These are phyloP conservation scores for Pemphigus obesinymphae DNA, from an alignment of 1,140 invertebrate genomes.

Conservation along the genomic window DNA sequence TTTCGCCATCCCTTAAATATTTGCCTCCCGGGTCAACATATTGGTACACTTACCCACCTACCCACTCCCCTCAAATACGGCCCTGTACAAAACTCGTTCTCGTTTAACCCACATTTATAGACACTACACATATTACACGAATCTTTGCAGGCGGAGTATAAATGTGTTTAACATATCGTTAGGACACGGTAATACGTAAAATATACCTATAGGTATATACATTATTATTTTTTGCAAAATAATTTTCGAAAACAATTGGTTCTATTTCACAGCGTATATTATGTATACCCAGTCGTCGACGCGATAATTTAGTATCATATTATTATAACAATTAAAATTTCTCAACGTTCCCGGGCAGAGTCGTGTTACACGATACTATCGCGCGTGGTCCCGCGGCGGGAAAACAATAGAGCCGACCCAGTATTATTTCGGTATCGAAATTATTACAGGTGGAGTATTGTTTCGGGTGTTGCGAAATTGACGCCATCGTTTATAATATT, in stretches of 20 bases:
- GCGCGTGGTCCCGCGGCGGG: background rate
- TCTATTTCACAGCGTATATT: background rate
- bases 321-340: conserved; percentile 32
- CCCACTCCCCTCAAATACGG: too few species aligned
- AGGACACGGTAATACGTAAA: too few species aligned
- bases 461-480: conserved; percentile 22
- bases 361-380: conserved; percentile 27
- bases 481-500: conserved; percentile 26
- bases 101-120: background rate
- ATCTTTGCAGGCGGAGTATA: background rate
- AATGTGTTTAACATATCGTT: background rate
- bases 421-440: conserved; percentile 26
- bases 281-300: background rate
- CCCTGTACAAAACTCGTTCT: background rate
- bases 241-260: background rate
- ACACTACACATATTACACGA: background rate
- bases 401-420: conserved; percentile 22
- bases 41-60: too few species aligned
- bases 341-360: conserved; percentile 6
- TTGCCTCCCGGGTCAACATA: too few species aligned
- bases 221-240: background rate
- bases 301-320: background rate
- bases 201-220: too few species aligned
- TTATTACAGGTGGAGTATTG: background rate
- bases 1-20: too few species aligned